Percentiles rank a stretch among this genome's conserved stretches.
Conservation (phyloP, 1,140 invertebrate genomes). For the Berghia stephanieae region DNA sequence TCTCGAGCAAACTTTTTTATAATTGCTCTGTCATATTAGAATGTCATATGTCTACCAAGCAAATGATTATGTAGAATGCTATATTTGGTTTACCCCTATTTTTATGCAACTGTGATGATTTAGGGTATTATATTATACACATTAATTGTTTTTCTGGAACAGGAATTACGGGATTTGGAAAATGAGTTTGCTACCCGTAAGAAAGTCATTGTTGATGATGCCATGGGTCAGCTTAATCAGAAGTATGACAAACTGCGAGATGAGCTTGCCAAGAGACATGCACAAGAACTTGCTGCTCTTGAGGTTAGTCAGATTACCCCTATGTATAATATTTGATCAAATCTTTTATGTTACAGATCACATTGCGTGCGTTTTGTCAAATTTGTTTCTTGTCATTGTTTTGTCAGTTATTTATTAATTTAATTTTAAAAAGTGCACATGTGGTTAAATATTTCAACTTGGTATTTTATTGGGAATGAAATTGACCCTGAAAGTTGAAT, state of each 20-base stretch:
- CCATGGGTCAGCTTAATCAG: constrained; percentile 52
- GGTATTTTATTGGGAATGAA: too few species aligned
- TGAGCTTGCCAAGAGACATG: constrained; percentile 49
- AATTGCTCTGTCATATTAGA: too few species aligned
- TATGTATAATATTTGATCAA: not conserved
- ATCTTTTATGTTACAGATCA: not conserved
- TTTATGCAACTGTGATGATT: not conserved
- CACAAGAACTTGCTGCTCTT: constrained; percentile 53
- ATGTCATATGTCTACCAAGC: too few species aligned
- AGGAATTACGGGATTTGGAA: constrained; percentile 59
- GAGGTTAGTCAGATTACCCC: constrained; percentile 39
- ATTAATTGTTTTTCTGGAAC: constrained; percentile 13
- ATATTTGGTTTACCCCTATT: not conserved
- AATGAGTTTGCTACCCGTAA: constrained; percentile 54
- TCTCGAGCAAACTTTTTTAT: too few species aligned
- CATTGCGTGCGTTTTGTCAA: not conserved
- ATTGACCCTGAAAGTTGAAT: too few species aligned
- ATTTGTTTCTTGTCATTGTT: not conserved
- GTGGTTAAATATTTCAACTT: too few species aligned
- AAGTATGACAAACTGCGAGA: constrained; percentile 55
- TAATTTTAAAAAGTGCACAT: too few species aligned
- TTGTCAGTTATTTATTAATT: not conserved
- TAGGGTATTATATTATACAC: too few species aligned
- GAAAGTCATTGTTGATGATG: constrained; percentile 59
- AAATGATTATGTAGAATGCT: too few species aligned